Percentiles rank a stretch among this genome's conserved stretches.
phyloP scores from a whole-genome alignment of 1,140 invertebrate species.

The Acyrthosiphon pisum region DNA sequence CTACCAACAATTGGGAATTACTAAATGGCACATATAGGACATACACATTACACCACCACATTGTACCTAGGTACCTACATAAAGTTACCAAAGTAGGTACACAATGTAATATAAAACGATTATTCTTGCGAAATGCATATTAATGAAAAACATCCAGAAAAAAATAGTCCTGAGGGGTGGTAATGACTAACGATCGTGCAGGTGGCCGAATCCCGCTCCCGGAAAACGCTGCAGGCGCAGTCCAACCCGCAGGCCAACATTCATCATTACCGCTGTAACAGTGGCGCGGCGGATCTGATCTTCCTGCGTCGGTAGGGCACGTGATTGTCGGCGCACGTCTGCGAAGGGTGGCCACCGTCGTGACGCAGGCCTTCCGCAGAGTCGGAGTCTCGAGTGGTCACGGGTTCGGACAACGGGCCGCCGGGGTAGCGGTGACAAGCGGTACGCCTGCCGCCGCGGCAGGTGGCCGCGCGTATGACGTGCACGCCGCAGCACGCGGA shows the following conservation, averaged over 20 bases:
- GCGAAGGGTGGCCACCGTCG: not conserved
- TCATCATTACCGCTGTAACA: constrained; percentile 18
- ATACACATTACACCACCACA: no score
- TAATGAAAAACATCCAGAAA: no score
- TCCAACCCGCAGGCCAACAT: not conserved
- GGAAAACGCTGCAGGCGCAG: no score
- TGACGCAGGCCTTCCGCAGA: not conserved
- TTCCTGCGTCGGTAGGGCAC: not conserved
- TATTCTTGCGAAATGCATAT: no score
- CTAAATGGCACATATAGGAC: no score
- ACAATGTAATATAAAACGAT: no score
- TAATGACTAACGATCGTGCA: no score
- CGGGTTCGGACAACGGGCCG: constrained; percentile 15
- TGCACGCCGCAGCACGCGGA: not conserved
- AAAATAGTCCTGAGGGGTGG: no score
- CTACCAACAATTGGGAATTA: no score
- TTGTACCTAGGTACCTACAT: no score
- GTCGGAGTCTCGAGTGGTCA: not conserved
- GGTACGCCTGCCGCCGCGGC: not conserved
- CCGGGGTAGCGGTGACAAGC: not conserved
- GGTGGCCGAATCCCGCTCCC: no score
- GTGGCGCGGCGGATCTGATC: constrained; percentile 25
- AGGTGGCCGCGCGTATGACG: not conserved
- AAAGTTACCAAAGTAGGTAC: no score
- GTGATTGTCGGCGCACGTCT: not conserved